Conservation (phyloP, 2,797 vertebrate species). For the Labeo calbasu region DNA sequence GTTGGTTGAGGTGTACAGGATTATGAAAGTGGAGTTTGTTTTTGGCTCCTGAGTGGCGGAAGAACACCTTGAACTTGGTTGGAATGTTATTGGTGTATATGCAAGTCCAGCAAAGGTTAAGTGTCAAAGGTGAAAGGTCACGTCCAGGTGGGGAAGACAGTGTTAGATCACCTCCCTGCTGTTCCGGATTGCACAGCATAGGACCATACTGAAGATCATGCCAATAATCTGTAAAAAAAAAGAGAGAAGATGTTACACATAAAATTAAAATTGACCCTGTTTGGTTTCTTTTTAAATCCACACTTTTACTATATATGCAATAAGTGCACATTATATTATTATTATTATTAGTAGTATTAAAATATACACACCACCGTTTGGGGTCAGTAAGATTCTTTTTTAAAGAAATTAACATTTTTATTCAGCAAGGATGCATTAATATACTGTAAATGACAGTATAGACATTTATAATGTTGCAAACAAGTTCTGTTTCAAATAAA, state of each 20-base stretch:
- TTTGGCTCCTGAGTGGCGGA: conserved; percentile 38
- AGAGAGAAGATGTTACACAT: conserved; percentile 2
- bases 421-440: neutral
- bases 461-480: neutral
- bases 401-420: neutral
- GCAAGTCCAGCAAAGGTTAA: conserved; percentile 47
- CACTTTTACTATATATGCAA: neutral
- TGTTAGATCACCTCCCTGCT: conserved; percentile 90
- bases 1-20: neutral
- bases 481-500: neutral
- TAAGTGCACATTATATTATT: neutral
- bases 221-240: conserved; percentile 86
- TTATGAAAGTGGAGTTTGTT: conserved; percentile 23
- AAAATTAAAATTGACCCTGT: neutral
- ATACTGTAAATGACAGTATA: neutral
- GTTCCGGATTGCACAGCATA: conserved; percentile 95
- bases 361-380: neutral
- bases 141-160: neutral
- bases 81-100: conserved; percentile 57
- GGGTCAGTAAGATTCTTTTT: neutral
- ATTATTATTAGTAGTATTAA: neutral
- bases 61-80: conserved; percentile 49
- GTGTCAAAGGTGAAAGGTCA: conserved; percentile 39
- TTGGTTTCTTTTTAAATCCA: neutral
- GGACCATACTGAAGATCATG: conserved; percentile 99